Conservation (phyloP, 2,113 vertebrate species). For the Todiramphus chloris region DNA sequence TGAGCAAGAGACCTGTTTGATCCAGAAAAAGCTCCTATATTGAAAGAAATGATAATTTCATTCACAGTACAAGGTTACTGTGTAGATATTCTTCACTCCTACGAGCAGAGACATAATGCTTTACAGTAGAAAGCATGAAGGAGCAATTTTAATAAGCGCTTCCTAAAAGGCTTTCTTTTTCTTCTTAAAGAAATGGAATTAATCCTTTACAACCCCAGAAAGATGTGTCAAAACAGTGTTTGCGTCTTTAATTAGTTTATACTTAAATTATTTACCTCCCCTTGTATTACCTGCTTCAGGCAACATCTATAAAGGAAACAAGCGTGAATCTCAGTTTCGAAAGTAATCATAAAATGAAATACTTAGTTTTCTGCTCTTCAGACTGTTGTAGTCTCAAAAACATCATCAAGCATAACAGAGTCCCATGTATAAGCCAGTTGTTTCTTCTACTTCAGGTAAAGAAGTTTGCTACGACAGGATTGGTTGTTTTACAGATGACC, state of each 20-base stretch:
- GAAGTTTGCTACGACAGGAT: conserved; percentile 77
- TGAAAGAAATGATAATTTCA: neutral
- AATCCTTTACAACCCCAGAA: neutral
- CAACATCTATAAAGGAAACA: neutral
- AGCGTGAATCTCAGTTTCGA: neutral
- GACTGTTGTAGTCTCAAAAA: neutral
- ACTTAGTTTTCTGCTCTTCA: neutral
- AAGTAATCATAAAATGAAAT: neutral
- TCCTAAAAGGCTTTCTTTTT: neutral
- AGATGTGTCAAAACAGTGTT: neutral
- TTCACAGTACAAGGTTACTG: neutral
- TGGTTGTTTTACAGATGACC: conserved; percentile 79
- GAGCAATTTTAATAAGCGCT: neutral
- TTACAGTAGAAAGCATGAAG: neutral
- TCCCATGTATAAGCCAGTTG: neutral
- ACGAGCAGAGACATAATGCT: neutral
- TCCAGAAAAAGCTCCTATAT: neutral
- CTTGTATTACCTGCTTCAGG: neutral
- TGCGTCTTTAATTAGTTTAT: neutral
- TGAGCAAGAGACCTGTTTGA: neutral
- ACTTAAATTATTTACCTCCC: neutral
- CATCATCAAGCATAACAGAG: neutral
- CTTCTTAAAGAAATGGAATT: neutral
- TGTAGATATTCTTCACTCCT: neutral
- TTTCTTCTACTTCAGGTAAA: conserved; percentile 16